Evolutionary conservation across 2,797 vertebrate species (phyloP), one percentile per base, ranked within the genome.

Genomic region (Taenioides sp.): DNA sequence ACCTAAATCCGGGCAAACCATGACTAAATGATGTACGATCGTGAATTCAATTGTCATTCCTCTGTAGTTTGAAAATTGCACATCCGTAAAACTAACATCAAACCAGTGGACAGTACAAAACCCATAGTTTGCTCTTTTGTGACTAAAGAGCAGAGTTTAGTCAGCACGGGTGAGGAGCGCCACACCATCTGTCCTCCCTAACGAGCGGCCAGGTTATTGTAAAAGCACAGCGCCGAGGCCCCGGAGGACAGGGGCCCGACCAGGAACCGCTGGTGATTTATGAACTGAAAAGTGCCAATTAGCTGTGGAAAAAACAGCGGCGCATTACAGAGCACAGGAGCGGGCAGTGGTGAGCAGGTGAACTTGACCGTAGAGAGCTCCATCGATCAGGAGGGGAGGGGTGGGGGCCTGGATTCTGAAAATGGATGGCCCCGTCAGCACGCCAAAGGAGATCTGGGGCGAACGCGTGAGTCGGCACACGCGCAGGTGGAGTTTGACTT

Each of bases 271-370:
- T 11, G 76, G 86, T 92, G 91, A 93, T 92, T 92, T 91, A 90
- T 93, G 89, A 86, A 91, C 84, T 84, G 68, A 88, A 85, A 88
- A 89, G 81, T 87, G 86, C 87, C 91, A 94, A 93, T 93, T 94
- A 93, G 91, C 84, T 80, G 80, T 83, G 89, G 86, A 91, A 87
- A 92, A 92, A 93, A 81, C 65, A 80, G 81, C 31, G 6, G 76
- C 69, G 81, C 91, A 84, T 90, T 90, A 88, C 87, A 84, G 89
- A 89, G 84, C 83, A 79, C 72, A 28, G 76, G 86, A 81, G 84
- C 80, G 87, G 11, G 79, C 87, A 84, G 89, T 91, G 78, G 80
- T 78, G 34, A 37, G 67, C 75, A 73, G 60, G 81, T 87, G 88
- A 87, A 89, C 86, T 86, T 91, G 88, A 91, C 87, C 81, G 74